Evolutionary conservation across 2,113 vertebrate genomes (phyloP), one percentile per base, ranked within the genome.

Genomic region (Carollia perspicillata): DNA sequence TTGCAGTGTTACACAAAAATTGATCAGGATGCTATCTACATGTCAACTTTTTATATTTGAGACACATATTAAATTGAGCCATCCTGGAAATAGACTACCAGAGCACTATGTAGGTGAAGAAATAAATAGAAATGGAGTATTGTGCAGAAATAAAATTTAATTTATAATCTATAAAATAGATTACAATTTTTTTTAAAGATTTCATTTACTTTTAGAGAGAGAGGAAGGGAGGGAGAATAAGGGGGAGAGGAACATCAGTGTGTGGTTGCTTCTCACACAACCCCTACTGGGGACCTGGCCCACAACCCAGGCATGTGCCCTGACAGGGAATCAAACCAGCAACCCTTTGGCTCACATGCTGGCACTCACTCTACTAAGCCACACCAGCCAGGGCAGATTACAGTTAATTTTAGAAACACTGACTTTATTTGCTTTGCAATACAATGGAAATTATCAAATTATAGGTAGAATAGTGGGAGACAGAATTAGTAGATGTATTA

Each of bases 391-490:
- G 22, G 22, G 22, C 55, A 75, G 28, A 30, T 28, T 79, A 63
- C 14, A 81, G 2, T 91, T 90, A 74, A 84, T 75, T 93, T 92
- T 89, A 58, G 51, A 85, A 92, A 68, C 37, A 13, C 17, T 77
- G 51, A 63, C 75, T 94, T 93, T 40, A 20, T 81, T 91, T 89
- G 51, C 51, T 92, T 85, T 94, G 51, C 10, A 86, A 9, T 80
- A 87, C 26, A 23, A 28, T 93, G 17, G 83, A 89, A 96, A 40
- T 88, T 80, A 91, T 17, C 42, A 66, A 77, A 72, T 65, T 95
- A 72, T 81, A 47, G 28, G 18, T 88, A 53, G 37, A 51, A 49
- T 44, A 60, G 26, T 42, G 6, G 33, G 17, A 55, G 33, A 81
- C 16, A 85, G 12, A 91, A 79, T 66, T 75, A 72, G 28, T 75